Evolutionary conservation across 2,797 vertebrate genomes (phyloP).

Genomic region (Bradypodion ventrale): DNA sequence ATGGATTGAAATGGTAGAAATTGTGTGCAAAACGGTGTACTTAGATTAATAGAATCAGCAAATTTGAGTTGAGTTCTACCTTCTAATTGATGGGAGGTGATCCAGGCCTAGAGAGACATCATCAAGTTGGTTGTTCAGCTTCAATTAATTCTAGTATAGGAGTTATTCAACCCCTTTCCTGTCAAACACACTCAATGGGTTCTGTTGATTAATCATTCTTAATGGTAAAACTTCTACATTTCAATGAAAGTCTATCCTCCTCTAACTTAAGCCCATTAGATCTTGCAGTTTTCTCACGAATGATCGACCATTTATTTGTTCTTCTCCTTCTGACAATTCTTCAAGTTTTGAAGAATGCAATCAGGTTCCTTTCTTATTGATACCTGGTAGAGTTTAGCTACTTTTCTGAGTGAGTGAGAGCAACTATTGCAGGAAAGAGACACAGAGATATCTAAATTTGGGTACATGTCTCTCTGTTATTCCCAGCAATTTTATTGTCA

Average conservation of each 20-base stretch:
- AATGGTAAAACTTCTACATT: background rate
- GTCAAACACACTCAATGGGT: background rate
- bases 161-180: background rate
- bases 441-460: background rate
- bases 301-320: background rate
- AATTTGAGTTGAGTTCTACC: background rate
- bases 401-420: conserved; percentile 17
- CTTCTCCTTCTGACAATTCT: background rate
- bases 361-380: background rate
- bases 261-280: background rate
- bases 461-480: background rate
- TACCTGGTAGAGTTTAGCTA: rapidly evolving
- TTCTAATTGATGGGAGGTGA: background rate
- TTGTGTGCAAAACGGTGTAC: too few species aligned
- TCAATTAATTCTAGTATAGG: too few species aligned
- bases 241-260: too few species aligned
- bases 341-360: background rate
- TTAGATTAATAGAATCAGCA: background rate
- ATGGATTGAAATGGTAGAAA: too few species aligned
- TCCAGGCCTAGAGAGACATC: background rate
- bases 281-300: too few species aligned
- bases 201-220: background rate
- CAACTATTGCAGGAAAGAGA: background rate
- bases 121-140: background rate
- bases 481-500: background rate